A percentile compares a stretch with the other conserved stretches of the same genome.
Evolutionary conservation across 2,888 invertebrate genomes (phyloP).

Genomic region (Sthenelais limicola): DNA sequence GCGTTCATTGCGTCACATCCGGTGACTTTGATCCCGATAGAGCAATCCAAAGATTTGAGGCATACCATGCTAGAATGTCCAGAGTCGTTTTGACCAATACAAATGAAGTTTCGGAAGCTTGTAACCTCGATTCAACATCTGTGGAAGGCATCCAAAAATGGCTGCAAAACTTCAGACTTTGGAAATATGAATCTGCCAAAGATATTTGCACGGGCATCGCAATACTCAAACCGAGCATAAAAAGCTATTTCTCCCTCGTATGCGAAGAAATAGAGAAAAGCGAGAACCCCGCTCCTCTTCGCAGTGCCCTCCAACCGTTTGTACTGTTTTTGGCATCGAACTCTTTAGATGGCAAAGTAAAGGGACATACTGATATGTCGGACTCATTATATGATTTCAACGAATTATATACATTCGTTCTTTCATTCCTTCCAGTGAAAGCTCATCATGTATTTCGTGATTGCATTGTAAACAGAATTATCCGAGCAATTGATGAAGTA

Average conservation of each 20-base stretch:
- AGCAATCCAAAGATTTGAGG: background rate
- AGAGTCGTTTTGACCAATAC: background rate
- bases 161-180: background rate
- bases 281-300: background rate
- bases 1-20: background rate
- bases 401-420: background rate
- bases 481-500: conserved; percentile 3
- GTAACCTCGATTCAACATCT: background rate
- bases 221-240: no score
- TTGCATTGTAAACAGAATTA: conserved; percentile 7
- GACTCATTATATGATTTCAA: background rate
- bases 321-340: conserved; percentile 10
- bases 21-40: conserved; percentile 10
- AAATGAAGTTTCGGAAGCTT: background rate
- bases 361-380: background rate
- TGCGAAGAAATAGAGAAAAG: background rate
- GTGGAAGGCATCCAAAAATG: background rate
- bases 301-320: conserved; percentile 1
- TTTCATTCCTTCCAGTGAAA: background rate
- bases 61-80: conserved; percentile 18
- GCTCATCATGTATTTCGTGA: conserved; percentile 4
- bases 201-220: background rate
- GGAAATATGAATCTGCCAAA: background rate
- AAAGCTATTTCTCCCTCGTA: background rate
- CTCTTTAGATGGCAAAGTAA: background rate